phyloP scores from a whole-genome alignment of 2,797 vertebrate species.

The Sylvilagus floridanus region DNA sequence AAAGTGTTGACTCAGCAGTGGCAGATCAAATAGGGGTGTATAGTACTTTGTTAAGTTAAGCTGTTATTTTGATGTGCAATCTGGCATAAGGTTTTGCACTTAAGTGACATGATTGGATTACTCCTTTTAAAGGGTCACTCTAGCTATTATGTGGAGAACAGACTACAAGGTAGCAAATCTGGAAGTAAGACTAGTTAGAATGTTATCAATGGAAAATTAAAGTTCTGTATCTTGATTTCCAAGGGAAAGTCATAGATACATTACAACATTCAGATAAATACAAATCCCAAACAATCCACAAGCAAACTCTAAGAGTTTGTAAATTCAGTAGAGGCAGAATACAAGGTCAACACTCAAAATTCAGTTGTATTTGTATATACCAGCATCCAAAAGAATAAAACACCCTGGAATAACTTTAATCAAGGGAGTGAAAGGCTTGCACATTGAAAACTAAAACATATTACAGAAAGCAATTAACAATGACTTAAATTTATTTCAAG shows the following conservation, averaged over 20 bases:
- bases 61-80: constrained; percentile 32
- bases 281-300: constrained; percentile 13
- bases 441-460: not conserved
- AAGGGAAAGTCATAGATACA: constrained; percentile 35
- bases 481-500: not conserved
- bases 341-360: not conserved
- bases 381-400: not conserved
- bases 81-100: constrained; percentile 32
- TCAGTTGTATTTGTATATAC: not conserved
- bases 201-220: not conserved
- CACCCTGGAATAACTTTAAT: too few species aligned
- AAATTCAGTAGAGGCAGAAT: not conserved
- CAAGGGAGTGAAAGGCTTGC: not conserved
- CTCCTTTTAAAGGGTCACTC: constrained; percentile 12
- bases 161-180: not conserved
- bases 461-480: not conserved
- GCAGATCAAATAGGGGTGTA: not conserved
- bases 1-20: not conserved
- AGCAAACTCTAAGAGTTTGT: not conserved
- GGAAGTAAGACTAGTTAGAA: constrained; percentile 8
- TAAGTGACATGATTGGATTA: not conserved
- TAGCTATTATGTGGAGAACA: not conserved
- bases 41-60: not conserved
- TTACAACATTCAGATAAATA: not conserved
- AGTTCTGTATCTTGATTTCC: constrained; percentile 3